Base-by-base conservation (phyloP, 2,888 invertebrate genomes). In the Leucania comma region DNA sequence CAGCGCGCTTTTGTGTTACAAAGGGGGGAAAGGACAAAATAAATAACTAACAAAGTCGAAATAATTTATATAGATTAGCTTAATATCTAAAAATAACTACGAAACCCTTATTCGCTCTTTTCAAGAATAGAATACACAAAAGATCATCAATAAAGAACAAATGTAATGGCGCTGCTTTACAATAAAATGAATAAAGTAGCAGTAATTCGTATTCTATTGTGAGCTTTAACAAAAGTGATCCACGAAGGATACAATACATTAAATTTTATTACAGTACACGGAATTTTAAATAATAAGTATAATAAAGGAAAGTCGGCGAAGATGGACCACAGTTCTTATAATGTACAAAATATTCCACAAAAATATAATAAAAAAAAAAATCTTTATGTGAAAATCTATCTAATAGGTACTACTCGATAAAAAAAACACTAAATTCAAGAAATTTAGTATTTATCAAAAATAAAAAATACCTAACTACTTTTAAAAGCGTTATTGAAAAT, bases 171-270 rank as follows among this genome's bases (percentile, higher is more conserved):
- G 17, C 14, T 12, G 38, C 42, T 20, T 4, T 32, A 59, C 51
- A 70, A 53, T 32, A 17, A 53, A 68, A 24, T 24, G 29, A 42
- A 70, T 17, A 24, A 24, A 42, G 59, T 32, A 53, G 12, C n/a
- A 17, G 24, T 50, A 29, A 57, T 14, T 67, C 12, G 38, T 26
- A n/a, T 46, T 59, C 38, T 22, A 60, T 70, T 68, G 69, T 46
- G 14, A 26, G 4, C 9, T 51, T n/a, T 24, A 59, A 70, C 42
- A 70, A 70, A 67, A 42, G 50, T 51, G 51, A 53, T 60, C 32
- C 53, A 26, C 14, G 46, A 20, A 35, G 12, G 20, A 35, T 46
- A 26, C 20, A 70, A 42, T 59, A 60, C n/a, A n/a, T 46, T 20
- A 0, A n/a, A 24, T 46, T 32, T 58, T 46, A 35, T 29, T 24